phyloP scores from a whole-genome alignment of 2,888 invertebrate genomes.

The Branchipolynoe longqiensis region DNA sequence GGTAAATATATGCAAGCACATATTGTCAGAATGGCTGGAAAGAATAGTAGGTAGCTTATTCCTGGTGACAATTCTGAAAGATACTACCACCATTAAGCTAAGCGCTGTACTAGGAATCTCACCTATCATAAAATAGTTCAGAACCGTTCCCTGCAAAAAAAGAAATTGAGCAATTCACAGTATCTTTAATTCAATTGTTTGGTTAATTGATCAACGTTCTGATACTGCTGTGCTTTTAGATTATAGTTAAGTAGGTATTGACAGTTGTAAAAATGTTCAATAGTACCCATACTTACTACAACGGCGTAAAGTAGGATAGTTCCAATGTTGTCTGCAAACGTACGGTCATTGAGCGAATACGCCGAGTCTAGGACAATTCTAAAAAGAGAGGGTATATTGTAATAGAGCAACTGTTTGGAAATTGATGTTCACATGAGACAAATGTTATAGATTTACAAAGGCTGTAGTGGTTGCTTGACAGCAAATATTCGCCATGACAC shows the following conservation, averaged over 20 bases:
- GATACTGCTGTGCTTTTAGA: no score
- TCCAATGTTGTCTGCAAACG: slow-evolving; percentile 83
- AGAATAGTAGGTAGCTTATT: no score
- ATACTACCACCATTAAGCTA: no score
- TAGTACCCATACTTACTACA: slow-evolving; percentile 80
- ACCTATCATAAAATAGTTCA: slow-evolving; percentile 58
- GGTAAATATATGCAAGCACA: no score
- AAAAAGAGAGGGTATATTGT: slow-evolving; percentile 66
- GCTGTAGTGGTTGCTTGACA: no score
- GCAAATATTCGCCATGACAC: no score
- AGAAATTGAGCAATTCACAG: not conserved
- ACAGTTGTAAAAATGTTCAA: not conserved
- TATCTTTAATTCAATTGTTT: not conserved
- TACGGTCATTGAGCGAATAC: slow-evolving; percentile 83
- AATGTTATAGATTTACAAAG: no score
- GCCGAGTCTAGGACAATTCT: slow-evolving; percentile 84
- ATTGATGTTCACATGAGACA: not conserved
- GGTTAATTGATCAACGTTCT: not conserved
- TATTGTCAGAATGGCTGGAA: no score
- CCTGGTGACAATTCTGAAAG: no score
- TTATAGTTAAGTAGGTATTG: not conserved
- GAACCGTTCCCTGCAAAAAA: slow-evolving; percentile 52
- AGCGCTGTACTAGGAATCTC: no score
- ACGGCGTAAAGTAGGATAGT: slow-evolving; percentile 84
- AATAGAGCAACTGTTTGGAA: not conserved